Percentiles rank a stretch among this genome's conserved stretches.
Conservation (phyloP, 2,113 vertebrate genomes). For the Turdus rufiventris region DNA sequence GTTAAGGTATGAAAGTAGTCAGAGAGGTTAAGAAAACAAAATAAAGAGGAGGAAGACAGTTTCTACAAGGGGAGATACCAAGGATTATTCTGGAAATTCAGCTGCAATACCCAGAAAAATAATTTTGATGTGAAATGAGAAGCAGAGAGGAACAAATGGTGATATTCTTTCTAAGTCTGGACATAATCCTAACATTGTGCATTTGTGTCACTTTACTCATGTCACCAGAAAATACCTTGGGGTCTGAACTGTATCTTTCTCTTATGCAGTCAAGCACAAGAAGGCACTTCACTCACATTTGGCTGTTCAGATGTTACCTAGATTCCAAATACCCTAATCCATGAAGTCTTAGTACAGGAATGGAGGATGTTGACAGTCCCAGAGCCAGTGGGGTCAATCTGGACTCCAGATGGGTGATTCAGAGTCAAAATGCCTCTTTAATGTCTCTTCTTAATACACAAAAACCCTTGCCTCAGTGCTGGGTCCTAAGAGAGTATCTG, state of each 20-base stretch:
- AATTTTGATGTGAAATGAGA: background rate
- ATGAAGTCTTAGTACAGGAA: background rate
- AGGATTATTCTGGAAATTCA: background rate
- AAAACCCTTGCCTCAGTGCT: background rate
- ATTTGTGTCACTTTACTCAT: background rate
- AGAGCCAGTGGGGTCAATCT: background rate
- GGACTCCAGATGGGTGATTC: background rate
- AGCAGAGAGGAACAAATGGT: background rate
- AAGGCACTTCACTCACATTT: background rate
- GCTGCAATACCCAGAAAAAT: background rate
- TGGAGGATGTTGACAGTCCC: background rate
- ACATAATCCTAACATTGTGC: background rate
- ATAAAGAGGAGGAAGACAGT: background rate
- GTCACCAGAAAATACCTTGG: background rate
- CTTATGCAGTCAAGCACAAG: background rate
- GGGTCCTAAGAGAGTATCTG: background rate
- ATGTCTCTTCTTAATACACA: background rate
- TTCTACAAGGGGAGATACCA: background rate
- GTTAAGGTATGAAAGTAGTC: background rate
- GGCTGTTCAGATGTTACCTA: background rate
- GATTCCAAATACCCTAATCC: background rate
- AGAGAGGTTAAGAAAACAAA: background rate
- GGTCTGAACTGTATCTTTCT: background rate
- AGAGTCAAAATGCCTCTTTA: background rate
- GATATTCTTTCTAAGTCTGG: background rate